Evolutionary conservation across 2,888 invertebrate species (phyloP), one percentile per base, ranked within the genome.

Genomic region (Trachelus stipa): DNA sequence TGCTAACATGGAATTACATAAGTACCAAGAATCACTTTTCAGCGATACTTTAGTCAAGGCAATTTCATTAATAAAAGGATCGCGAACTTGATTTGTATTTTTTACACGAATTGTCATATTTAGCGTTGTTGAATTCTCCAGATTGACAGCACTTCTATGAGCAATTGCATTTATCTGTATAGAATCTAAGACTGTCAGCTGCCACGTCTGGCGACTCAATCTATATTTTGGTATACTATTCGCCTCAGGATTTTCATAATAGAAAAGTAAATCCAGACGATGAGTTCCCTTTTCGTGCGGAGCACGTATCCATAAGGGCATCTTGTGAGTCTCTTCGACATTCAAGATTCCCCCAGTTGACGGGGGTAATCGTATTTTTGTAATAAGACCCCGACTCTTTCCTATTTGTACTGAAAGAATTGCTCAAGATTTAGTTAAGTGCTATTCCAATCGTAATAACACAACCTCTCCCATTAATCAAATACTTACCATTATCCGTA

Each of bases 221-320:
- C 95, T 93, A 88, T 95, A 93, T 81, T 93, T 93, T 15, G 88
- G 86, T 37, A 81, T 68, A 33, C 84, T 85, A 79, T 92, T 89
- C 82, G 91, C 11, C 87, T 91, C 86, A 35, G 91, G 86, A 88
- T 94, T 94, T 86, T 95, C 95, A 87, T 96, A 96, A 88, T 96
- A 96, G 89, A 96, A 95, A 74, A 96, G 92, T 83, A 96, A 91
- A 88, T 96, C 94, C 73, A 96, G 90, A 6, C 92, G 91, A 83
- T 94, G 94, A 34, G 92, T 92, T 2, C 95, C 96, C 76, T 94
- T 94, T 73, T 92, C 91, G 82, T 94, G 93, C 0, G 96, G 95
- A 0, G 96, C 96, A 86, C 95, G 94, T 34, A 96, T 91, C 95
- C 95, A 96, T 87, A 96, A 92, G 33, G 93, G 92, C 81, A 94